Evolutionary conservation across 2,888 invertebrate species (phyloP), one percentile per base, ranked within the genome.

Genomic region (Mamestra brassicae): DNA sequence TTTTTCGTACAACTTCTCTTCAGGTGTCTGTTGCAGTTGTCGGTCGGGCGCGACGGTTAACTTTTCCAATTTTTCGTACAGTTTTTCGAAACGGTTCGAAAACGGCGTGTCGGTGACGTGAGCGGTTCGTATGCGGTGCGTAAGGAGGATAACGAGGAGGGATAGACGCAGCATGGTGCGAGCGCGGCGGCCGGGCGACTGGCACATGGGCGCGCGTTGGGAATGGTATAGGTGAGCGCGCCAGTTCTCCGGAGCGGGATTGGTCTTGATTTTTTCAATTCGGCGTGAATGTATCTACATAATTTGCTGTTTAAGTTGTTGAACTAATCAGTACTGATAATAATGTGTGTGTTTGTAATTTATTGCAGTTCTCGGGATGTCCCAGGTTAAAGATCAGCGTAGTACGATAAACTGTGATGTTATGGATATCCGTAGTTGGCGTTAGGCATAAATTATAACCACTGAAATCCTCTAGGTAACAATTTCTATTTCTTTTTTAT

Each of bases 1-100:
- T 80, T 96, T 95, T 42, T 92, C 93, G 63, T 93, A 91, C 36
- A 95, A 85, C 65, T 90, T 93, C 6, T 92, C 91, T 2, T 88
- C 86, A 3, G 87, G 84, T 63, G 87, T 64, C 34, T 86, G 85
- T 3, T 81, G 77, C 89, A 90, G 69, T 73, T 88, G 34, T 69
- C 70, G 58, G 66, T 67, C 73, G 15, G 93, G 92, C 0, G 92
- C 83, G 6, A 91, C 77, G 11, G 92, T 92, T 34, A 95, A 85
- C 54, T 90, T 90, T 77, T 96, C 95, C 0, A 96, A 86, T 80
- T 95, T 95, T 79, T 94, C 92, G 83, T 93, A 94, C 3, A 95
- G 86, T 76, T 90, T 91, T 76, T 94, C 94, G 36, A 94, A 89
- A 45, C 92, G 89, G 65, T 93, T 92, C 4, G 93, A 91, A 80